These are phyloP conservation scores for Oreochromis tanganicae DNA, from an alignment of 2,113 vertebrate species.

Conservation along the genomic window DNA sequence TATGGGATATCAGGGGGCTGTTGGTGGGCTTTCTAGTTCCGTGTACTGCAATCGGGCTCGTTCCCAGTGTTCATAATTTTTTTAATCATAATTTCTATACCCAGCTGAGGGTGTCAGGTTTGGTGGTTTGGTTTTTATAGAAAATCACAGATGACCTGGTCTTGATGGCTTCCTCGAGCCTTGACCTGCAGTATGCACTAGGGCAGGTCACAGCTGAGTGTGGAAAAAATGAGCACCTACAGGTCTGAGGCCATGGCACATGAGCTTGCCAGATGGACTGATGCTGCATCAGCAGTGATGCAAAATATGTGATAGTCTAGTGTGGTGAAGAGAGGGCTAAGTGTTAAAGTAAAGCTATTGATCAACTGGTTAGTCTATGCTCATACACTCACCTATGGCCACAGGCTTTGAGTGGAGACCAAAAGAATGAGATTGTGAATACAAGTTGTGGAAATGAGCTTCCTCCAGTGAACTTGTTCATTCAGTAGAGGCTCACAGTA, in stretches of 20 bases:
- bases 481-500: neutral
- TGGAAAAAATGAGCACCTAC: neutral
- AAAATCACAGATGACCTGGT: neutral
- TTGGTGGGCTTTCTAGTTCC: neutral
- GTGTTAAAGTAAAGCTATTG: neutral
- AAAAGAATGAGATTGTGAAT: neutral
- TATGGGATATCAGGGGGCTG: neutral
- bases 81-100: neutral
- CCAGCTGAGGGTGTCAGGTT: neutral
- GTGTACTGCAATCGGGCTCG: neutral
- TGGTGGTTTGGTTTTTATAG: neutral
- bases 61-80: neutral
- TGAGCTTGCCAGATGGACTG: neutral
- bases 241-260: neutral
- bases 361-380: neutral
- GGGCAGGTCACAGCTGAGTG: neutral
- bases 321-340: neutral
- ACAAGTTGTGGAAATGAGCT: neutral
- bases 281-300: neutral
- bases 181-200: neutral
- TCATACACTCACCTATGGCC: neutral
- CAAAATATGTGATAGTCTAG: neutral
- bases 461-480: neutral
- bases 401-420: neutral
- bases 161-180: neutral